These are phyloP conservation scores for Eupithecia tripunctaria DNA, from an alignment of 2,888 invertebrate species.

Conservation along the genomic window DNA sequence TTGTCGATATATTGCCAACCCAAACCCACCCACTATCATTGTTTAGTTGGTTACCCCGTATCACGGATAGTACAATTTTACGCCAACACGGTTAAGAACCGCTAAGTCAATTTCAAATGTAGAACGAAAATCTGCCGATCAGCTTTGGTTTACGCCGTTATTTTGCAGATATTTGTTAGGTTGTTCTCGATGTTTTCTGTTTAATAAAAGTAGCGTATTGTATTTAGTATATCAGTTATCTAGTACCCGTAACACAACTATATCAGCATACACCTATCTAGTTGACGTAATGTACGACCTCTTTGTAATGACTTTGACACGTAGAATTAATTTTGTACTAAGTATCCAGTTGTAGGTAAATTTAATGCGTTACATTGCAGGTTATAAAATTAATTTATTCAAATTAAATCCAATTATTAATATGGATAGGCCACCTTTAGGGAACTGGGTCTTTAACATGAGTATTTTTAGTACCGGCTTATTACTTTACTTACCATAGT, in stretches of 20 bases:
- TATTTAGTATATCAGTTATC: no score
- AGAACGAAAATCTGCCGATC: background rate
- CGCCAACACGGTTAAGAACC: background rate
- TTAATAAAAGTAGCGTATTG: no score
- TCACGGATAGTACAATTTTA: conserved; percentile 6
- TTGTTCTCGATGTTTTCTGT: no score
- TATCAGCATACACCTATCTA: no score
- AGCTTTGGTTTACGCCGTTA: background rate
- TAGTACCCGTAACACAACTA: no score
- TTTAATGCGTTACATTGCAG: background rate
- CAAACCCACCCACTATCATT: background rate
- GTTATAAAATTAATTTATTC: background rate
- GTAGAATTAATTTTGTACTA: background rate
- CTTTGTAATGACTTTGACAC: background rate
- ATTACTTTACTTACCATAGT: background rate
- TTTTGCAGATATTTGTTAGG: background rate
- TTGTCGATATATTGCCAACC: background rate
- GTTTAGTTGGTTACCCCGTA: no score
- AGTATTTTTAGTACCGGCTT: background rate
- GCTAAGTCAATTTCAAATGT: background rate
- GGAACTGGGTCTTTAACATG: background rate
- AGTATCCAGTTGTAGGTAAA: background rate
- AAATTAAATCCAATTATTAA: background rate
- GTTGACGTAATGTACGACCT: background rate
- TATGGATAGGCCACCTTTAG: background rate